A percentile compares a stretch with the other conserved stretches of the same genome.
Conservation (phyloP, 1,140 invertebrate genomes). For the Drosophila kurseongensis region DNA sequence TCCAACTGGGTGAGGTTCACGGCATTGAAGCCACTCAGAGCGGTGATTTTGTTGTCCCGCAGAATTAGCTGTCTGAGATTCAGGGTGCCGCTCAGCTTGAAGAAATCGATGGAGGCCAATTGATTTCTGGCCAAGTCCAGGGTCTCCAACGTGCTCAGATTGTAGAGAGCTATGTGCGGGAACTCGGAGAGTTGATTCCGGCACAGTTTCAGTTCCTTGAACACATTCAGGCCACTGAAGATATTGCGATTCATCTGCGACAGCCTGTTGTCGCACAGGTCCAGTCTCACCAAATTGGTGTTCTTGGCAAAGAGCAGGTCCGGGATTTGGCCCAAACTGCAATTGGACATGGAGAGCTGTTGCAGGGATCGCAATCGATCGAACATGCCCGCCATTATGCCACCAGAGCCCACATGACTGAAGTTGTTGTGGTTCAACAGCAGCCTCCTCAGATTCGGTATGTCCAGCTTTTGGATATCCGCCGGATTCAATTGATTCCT, state of each 20-base stretch:
- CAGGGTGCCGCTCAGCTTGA: slow-evolving; percentile 89
- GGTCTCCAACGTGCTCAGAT: slow-evolving; percentile 90
- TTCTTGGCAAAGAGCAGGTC: slow-evolving; percentile 90
- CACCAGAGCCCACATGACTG: slow-evolving; percentile 86
- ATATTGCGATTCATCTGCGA: slow-evolving; percentile 88
- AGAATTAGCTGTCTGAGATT: slow-evolving; percentile 90
- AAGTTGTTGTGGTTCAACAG: slow-evolving; percentile 92
- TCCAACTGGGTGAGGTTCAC: slow-evolving; percentile 90
- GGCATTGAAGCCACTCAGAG: slow-evolving; percentile 91
- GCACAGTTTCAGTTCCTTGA: slow-evolving; percentile 91
- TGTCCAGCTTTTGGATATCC: slow-evolving; percentile 89
- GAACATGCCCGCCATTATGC: slow-evolving; percentile 85
- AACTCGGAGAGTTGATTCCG: slow-evolving; percentile 90
- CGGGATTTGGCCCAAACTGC: slow-evolving; percentile 88
- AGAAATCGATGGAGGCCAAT: slow-evolving; percentile 90
- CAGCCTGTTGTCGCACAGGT: slow-evolving; percentile 89
- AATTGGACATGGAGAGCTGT: slow-evolving; percentile 89
- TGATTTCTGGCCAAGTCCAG: slow-evolving; percentile 90
- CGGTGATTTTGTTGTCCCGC: slow-evolving; percentile 90
- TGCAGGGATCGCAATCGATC: slow-evolving; percentile 91
- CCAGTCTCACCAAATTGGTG: slow-evolving; percentile 89
- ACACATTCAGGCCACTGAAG: slow-evolving; percentile 88
- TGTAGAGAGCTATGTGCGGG: slow-evolving; percentile 91
- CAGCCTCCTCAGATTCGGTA: slow-evolving; percentile 90
- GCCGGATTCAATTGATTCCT: slow-evolving; percentile 89